Evolutionary conservation across 2,113 vertebrate genomes (phyloP).

Genomic region (Terrapene triunguis): DNA sequence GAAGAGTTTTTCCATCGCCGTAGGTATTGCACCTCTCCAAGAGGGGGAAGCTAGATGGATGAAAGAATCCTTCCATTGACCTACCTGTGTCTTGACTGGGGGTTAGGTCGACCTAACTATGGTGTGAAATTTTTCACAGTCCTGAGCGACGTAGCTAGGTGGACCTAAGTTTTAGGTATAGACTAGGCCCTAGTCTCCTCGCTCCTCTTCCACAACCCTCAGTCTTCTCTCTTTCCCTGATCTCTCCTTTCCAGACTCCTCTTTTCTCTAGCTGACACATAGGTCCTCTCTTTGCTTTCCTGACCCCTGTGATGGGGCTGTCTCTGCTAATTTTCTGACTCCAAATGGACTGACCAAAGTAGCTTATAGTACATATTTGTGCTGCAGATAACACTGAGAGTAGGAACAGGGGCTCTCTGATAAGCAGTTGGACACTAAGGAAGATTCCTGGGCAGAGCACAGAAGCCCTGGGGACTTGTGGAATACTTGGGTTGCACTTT

Average conservation of each 20-base stretch:
- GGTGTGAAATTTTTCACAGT: neutral
- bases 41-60: neutral
- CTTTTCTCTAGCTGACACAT: neutral
- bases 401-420: neutral
- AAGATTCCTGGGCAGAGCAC: neutral
- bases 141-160: neutral
- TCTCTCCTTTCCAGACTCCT: neutral
- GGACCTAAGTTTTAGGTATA: neutral
- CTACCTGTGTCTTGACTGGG: neutral
- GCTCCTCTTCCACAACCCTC: rapidly evolving
- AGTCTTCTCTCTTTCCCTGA: neutral
- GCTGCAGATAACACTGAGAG: neutral
- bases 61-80: neutral
- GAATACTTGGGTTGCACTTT: neutral
- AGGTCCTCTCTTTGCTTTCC: neutral
- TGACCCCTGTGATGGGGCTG: neutral
- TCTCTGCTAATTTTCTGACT: conserved; percentile 50
- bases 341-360: neutral
- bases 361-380: neutral
- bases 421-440: neutral
- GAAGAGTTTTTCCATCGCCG: neutral
- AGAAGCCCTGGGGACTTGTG: neutral
- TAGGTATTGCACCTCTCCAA: no score
- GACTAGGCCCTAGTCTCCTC: neutral
- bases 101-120: neutral